Evolutionary conservation across 64 coral and sea anemone species (phyloP).

Genomic region (Porites lutea): DNA sequence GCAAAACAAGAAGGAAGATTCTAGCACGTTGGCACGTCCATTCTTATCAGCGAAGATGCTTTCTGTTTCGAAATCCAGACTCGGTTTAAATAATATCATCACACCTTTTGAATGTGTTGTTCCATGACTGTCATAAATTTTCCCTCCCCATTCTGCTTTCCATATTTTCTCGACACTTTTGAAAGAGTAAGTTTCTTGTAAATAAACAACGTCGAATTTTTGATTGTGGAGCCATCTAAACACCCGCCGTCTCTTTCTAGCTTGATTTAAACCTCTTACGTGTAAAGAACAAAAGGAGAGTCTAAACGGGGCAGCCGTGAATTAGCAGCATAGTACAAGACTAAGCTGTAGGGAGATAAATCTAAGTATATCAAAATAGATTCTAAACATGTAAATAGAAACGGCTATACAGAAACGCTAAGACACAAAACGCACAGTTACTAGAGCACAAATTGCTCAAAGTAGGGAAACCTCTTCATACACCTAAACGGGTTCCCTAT

Average conservation of each 20-base stretch:
- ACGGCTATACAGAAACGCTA: no score
- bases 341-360: no score
- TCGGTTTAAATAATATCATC: conserved; percentile 35
- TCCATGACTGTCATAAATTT: conserved; percentile 4
- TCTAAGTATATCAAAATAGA: no score
- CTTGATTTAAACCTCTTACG: conserved; percentile 9
- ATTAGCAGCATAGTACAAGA: neutral
- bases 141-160: conserved; percentile 23
- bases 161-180: neutral
- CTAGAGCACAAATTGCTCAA: no score
- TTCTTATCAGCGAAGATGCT: neutral
- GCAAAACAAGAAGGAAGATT: no score
- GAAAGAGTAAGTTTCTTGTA: conserved; percentile 41
- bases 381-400: no score
- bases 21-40: no score
- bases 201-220: conserved; percentile 3
- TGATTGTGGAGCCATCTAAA: conserved; percentile 4
- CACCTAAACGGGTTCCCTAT: no score
- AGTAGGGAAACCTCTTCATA: no score
- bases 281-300: neutral
- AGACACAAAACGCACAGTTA: no score
- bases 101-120: conserved; percentile 12
- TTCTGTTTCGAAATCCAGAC: neutral
- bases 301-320: neutral
- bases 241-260: neutral